Conservation (phyloP, 2,797 vertebrate genomes). For the Sitta carolinensis region DNA sequence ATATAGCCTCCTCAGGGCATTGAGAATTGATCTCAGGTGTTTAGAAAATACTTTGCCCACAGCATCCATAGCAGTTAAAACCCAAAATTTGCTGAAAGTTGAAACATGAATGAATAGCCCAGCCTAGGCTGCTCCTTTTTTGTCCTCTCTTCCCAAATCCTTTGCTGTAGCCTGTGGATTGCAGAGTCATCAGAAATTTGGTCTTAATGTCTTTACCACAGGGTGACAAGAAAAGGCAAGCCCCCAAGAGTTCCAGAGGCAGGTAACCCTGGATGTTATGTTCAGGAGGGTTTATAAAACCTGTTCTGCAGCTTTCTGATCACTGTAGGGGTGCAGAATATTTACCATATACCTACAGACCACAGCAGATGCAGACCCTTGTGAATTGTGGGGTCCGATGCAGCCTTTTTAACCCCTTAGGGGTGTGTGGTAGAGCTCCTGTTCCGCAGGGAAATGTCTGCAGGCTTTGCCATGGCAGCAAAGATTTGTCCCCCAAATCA, state of each 20-base stretch:
- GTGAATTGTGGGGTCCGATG: neutral
- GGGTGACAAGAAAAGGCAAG: neutral
- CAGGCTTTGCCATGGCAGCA: neutral
- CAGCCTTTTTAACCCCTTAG: neutral
- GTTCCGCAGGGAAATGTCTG: neutral
- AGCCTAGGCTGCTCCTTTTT: neutral
- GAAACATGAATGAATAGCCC: neutral
- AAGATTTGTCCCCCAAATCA: neutral
- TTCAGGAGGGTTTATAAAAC: neutral
- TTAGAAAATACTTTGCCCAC: neutral
- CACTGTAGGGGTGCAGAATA: neutral
- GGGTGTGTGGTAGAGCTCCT: neutral
- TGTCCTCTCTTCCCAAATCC: neutral
- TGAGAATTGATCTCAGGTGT: neutral
- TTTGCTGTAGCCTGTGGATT: neutral
- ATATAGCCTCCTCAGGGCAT: neutral
- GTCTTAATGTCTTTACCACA: neutral
- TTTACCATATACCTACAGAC: neutral
- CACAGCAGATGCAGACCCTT: neutral
- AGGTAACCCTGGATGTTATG: neutral
- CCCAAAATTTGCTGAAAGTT: neutral
- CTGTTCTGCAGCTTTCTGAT: constrained; percentile 15
- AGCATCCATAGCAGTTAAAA: neutral
- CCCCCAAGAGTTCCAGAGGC: neutral
- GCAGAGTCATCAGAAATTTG: neutral